Evolutionary conservation across 2,797 vertebrate species (phyloP), one percentile per base, ranked within the genome.

Genomic region (Onychomys leucogaster): DNA sequence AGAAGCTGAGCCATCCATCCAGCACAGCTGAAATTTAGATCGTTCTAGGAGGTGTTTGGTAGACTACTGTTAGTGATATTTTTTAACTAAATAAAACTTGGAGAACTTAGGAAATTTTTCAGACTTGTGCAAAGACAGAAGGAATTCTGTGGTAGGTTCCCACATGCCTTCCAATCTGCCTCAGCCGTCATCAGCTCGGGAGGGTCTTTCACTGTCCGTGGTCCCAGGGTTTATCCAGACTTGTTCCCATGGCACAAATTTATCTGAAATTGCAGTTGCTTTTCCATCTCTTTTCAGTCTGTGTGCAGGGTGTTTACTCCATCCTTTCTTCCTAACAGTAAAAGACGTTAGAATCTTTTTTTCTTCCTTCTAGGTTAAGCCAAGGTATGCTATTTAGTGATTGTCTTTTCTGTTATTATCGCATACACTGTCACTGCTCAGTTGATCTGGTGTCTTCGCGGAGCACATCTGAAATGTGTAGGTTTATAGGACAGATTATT

Each of bases 241-340:
- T 94, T 29, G 37, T 93, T 93, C 78, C 89, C 63, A 82, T 52
- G 91, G 86, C 76, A 77, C 73, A 49, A 63, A 80, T 69, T 55
- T 29, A 77, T 85, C 67, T 87, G 94, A 82, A 76, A 34, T 94
- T 75, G 67, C 9, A 41, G 17, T 63, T 86, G 41, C 69, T 83
- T 86, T 94, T 83, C 88, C 34, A 43, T 78, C 80, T 29, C 78
- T 83, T 61, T 78, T 46, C 49, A 90, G 7, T 71, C 43, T 71
- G 2, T 80, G 55, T 89, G 34, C 57, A 90, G 81, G 23, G 78
- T 92, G 41, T 69, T 94, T 91, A 84, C 80, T 77, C 61, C 49
- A 8, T 63, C 75, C 27, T 93, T 93, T 90, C 32, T 95, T 93
- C 61, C 43, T 81, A 90, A 94, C 85, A 13, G 63, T 90, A 86